Evolutionary conservation across 2,888 invertebrate genomes (phyloP), one percentile per base, ranked within the genome.

Genomic region (Drosophila austrosaltans): DNA sequence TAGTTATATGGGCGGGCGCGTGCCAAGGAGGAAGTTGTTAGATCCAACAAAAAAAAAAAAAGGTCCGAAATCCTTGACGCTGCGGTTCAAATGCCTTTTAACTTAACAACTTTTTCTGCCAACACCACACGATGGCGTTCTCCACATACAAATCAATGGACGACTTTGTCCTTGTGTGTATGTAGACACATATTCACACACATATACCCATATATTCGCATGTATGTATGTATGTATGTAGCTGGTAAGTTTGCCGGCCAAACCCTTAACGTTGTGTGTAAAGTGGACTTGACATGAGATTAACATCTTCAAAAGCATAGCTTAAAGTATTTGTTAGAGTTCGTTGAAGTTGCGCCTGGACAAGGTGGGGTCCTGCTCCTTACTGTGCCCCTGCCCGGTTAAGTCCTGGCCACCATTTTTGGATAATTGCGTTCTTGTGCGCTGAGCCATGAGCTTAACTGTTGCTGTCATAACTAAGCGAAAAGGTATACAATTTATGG

Each of bases 241-340:
- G 58, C 59, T 67, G 44, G 22, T 39, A 71, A 48, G 25, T 48
- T 60, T 66, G 71, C 54, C 72, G 75, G 66, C 73, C 80, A 62
- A 82, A 85, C 88, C 81, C 86, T 89, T 89, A 81, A 73, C 79
- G 81, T 85, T 85, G 81, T 89, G 87, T 89, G 89, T 82, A 87
- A 89, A 89, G 89, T 89, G 87, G 87, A 89, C 89, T 89, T 87
- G 87, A 89, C 89, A 87, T 86, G 88, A 89, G 87, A 89, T 87
- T 89, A 89, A 87, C 87, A 89, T 87, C 87, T 85, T 87, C 89
- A 88, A 87, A 89, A 86, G 88, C 86, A 86, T 84, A 82, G 88
- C 87, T 87, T 87, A 89, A 89, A 87, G 81, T 89, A 88, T 88
- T 89, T 87, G 89, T 81, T 81, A 70, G 87, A 81, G 75, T 78